Base-by-base conservation (phyloP, 2,797 vertebrate genomes). In the Pantherophis alleghaniensis region DNA sequence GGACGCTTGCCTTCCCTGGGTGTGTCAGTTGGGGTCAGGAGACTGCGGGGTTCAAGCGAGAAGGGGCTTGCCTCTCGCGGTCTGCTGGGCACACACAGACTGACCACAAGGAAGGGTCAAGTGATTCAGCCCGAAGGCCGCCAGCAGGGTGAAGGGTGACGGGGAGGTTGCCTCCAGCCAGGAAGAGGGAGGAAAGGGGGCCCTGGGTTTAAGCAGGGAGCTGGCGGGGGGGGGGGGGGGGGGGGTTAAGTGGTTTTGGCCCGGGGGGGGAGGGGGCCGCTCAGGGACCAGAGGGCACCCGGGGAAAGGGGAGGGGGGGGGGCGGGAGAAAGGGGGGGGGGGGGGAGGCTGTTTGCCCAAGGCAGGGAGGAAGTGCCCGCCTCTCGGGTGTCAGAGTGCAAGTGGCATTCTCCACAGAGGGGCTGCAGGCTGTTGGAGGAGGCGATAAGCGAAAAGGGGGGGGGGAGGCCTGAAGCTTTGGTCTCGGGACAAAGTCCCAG, bases 71-170 rank as follows among this genome's bases (percentile, higher is more conserved):
- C 26, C 74, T 74, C 97, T 97, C 96, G 96, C 95, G 96, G 94
- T 97, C 97, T 92, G 97, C 94, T 97, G 96, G 95, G 97, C 97
- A 97, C 95, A 90, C 96, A 97, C 94, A 96, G 93, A 95, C 95
- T 96, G 97, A 83, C 96, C 97, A 94, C 95, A 69, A 90, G 96
- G 95, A 63, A 93, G 96, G 97, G 97, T 97, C 97, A 97, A 96
- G 97, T 90, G 96, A 98, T 97, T 97, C 97, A 96, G 96, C 97
- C 96, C 95, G 94, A 74, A 93, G 97, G 97, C 97, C 97, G 60
- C 92, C 18, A 0, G 3, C 1, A 94, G 95, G 95, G 94, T 86
- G 55, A 95, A 93, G 94, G 95, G 92, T 86, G 95, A 95, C 93
- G 91, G 97, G 98, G 93, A 97, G 97, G 97, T 97, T 97, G 97